Evolutionary conservation across 2,888 invertebrate species (phyloP).

Genomic region (Melanotus villosus): DNA sequence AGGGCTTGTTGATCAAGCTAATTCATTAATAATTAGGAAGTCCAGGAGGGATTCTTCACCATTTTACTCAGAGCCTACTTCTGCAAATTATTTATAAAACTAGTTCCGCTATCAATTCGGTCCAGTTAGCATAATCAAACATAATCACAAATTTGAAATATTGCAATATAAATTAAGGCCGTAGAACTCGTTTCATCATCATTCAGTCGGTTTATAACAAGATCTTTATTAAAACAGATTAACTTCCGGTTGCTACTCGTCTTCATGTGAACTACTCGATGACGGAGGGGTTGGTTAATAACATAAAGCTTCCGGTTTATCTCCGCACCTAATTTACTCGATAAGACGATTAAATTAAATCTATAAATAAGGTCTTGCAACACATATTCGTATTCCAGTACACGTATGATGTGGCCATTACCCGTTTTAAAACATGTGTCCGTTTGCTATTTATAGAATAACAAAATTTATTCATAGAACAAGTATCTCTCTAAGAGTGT

Average conservation of each 20-base stretch:
- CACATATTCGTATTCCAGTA: not conserved
- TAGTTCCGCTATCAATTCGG: no score
- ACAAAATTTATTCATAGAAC: constrained; percentile 20
- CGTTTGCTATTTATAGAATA: constrained; percentile 12
- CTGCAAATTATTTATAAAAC: no score
- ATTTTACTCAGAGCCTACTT: no score
- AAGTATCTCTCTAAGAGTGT: not conserved
- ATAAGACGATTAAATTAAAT: constrained; percentile 5
- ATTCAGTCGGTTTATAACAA: not conserved
- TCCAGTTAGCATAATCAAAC: no score
- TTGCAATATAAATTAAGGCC: no score
- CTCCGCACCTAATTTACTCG: not conserved
- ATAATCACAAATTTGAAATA: no score
- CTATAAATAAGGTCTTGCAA: not conserved
- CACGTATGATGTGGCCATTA: constrained; percentile 2
- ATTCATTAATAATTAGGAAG: no score
- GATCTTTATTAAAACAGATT: constrained; percentile 22
- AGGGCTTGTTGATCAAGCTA: no score
- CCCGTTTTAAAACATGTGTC: constrained; percentile 6
- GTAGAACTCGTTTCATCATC: not conserved
- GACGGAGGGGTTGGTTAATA: not conserved
- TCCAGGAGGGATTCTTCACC: no score
- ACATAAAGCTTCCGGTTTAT: constrained; percentile 1
- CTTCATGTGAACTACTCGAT: constrained; percentile 1
- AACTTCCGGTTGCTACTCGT: constrained; percentile 4